Evolutionary conservation across 2,113 vertebrate species (phyloP).

Genomic region (Fukomys damarensis): DNA sequence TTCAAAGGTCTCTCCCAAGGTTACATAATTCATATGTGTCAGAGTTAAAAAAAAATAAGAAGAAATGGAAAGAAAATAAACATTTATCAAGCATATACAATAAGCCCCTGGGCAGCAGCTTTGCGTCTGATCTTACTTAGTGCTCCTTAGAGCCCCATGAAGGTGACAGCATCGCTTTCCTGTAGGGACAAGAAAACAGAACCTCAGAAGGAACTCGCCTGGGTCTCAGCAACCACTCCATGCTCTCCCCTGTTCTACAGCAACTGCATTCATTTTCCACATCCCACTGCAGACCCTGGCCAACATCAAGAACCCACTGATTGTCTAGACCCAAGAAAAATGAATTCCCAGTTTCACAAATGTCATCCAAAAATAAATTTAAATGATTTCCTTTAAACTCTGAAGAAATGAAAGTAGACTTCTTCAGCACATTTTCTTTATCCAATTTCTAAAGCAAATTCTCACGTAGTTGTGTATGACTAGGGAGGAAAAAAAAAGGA

Average conservation of each 20-base stretch:
- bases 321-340: not conserved
- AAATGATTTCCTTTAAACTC: not conserved
- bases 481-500: not conserved
- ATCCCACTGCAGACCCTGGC: not conserved
- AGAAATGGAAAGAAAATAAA: conserved; percentile 13
- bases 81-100: not conserved
- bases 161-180: not conserved
- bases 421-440: not conserved
- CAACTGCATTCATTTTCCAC: not conserved
- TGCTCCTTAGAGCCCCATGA: not conserved
- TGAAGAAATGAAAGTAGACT: not conserved
- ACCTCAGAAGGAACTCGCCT: not conserved
- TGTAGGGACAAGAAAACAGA: not conserved
- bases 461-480: not conserved
- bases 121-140: not conserved
- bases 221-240: not conserved
- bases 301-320: not conserved
- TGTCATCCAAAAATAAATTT: not conserved
- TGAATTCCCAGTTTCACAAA: not conserved
- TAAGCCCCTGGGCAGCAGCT: no score
- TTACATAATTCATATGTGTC: conserved; percentile 32
- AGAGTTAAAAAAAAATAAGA: conserved; percentile 16
- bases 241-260: not conserved
- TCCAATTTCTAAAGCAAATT: not conserved
- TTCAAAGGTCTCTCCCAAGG: conserved; percentile 1